Conservation (phyloP, 2,113 vertebrate genomes). For the Bubo blakistoni region DNA sequence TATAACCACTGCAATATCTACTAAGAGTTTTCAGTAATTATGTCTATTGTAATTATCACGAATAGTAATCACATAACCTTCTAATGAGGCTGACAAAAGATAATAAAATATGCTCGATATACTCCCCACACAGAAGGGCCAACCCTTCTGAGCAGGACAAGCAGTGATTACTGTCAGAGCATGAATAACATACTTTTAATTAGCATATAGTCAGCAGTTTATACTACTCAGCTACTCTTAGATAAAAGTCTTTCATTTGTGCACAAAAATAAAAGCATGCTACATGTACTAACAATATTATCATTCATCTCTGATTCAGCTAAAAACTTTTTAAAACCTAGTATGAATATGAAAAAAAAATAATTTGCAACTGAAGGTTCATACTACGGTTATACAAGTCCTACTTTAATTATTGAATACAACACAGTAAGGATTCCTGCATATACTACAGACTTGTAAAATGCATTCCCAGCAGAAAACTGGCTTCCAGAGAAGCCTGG, state of each 20-base stretch:
- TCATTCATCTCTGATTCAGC: background rate
- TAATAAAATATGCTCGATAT: background rate
- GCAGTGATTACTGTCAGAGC: slow-evolving; percentile 25
- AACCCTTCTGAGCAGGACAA: slow-evolving; percentile 28
- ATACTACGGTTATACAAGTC: background rate
- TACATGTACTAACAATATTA: background rate
- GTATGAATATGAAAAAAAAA: background rate
- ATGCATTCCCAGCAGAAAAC: background rate
- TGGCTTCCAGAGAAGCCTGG: background rate
- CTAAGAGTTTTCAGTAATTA: slow-evolving; percentile 9
- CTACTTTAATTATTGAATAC: background rate
- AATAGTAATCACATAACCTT: slow-evolving; percentile 34
- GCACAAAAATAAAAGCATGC: background rate
- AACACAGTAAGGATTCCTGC: background rate
- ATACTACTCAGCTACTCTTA: background rate
- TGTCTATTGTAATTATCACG: background rate
- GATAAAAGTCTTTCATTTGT: slow-evolving; percentile 7
- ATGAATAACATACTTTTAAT: slow-evolving; percentile 27
- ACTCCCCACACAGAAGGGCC: background rate
- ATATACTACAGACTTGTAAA: background rate
- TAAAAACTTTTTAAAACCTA: background rate
- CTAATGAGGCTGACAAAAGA: slow-evolving; percentile 29
- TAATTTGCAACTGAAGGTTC: background rate
- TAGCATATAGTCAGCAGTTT: slow-evolving; percentile 2
- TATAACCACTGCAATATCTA: background rate